Evolutionary conservation across 2,113 vertebrate species (phyloP), one percentile per base, ranked within the genome.

Genomic region (Tympanuchus pallidicinctus): DNA sequence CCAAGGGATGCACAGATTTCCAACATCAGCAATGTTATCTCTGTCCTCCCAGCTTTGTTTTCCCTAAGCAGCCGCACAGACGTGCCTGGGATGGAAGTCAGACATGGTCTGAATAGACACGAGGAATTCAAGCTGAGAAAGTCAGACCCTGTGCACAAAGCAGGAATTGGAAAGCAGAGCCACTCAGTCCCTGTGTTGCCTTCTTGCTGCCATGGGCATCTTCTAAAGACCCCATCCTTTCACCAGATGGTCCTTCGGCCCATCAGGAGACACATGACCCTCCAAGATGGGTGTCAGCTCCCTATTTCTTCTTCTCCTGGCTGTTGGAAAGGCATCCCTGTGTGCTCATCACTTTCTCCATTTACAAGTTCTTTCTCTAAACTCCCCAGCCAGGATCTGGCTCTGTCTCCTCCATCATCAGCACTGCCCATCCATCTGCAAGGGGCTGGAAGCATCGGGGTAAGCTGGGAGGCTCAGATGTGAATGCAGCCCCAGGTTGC

Each of bases 51-150:
- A 77, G 13, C 10, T 57, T 59, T 82, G 59, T 73, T 60, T 87
- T 66, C 82, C 54, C 78, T 76, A 42, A 19, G 45, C 89, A 85
- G 66, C 10, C 8, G 1, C 76, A 34, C 92, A 73, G 84, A 92
- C 10, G 0, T 89, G 89, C 82, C 74, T 85, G 56, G 60, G 84
- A 89, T 87, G 34, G 59, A 82, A 82, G n/a, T 95, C 94, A 96
- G 91, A 85, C 59, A 54, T 63, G 71, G 16, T n/a, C 24, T 73
- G 88, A 77, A 38, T 4, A n/a, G 70, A 61, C 2, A 5, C 0
- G 19, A 86, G 59, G 86, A 76, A 85, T 79, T 79, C 63, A 32
- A 82, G 86, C 3, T 1, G 70, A 61, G 59, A 48, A 75, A 87
- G 45, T 25, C 16, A 24, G 3, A 22, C 24, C 40, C 10, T 16